These are phyloP conservation scores for Cephalopachus bancanus DNA, from an alignment of 2,797 vertebrate genomes.

Conservation along the genomic window DNA sequence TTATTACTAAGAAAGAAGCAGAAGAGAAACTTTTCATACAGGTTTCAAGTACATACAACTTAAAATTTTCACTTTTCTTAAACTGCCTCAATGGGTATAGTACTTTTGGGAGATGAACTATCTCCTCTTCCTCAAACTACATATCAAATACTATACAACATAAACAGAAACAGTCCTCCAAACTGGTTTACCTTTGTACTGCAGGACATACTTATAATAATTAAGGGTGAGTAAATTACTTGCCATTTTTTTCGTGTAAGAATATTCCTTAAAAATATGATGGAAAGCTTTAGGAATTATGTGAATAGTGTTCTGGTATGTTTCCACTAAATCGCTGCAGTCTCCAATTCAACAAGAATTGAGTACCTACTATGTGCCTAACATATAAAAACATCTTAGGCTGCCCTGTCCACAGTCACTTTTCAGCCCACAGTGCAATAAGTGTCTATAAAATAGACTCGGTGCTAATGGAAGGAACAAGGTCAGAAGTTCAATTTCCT, in stretches of 20 bases:
- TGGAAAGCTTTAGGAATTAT: neutral
- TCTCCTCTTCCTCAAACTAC: neutral
- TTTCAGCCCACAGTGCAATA: neutral
- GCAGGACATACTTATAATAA: neutral
- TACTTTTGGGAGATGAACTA: neutral
- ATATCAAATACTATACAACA: neutral
- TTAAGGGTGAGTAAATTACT: neutral
- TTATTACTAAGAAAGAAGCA: neutral
- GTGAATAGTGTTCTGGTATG: neutral
- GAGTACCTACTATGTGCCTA: neutral
- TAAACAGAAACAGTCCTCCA: neutral
- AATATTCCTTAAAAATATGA: neutral
- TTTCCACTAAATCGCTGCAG: neutral
- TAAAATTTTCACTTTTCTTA: neutral
- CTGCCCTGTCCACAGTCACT: neutral
- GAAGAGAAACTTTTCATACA: neutral
- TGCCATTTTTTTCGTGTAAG: neutral
- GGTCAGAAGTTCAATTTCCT: neutral
- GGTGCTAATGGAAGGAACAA: neutral
- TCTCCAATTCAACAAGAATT: neutral
- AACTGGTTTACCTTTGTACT: neutral
- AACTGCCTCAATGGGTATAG: neutral
- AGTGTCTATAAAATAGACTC: neutral
- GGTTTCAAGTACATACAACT: neutral
- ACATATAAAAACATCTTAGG: neutral